Evolutionary conservation across 37 sponge, comb jelly and placozoan species (phyloP), one percentile per base, ranked within the genome.

Genomic region (Geodia barretti): DNA sequence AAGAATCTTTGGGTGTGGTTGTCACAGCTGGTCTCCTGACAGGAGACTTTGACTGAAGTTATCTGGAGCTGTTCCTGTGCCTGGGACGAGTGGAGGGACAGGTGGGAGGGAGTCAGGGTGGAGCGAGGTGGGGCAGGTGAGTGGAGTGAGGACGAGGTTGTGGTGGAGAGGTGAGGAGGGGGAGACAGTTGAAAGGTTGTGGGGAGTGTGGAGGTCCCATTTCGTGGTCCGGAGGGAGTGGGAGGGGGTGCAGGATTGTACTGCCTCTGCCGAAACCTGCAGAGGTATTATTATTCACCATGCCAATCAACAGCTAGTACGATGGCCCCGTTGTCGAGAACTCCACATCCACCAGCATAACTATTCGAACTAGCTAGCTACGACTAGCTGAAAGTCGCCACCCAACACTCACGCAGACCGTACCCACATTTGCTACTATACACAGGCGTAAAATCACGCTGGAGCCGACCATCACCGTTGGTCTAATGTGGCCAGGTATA

Each of bases 1-100:
- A 34, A 26, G 59, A 87, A 77, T 11, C 76, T 70, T 23, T 76
- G 58, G 0, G 83, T 87, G 59, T 81, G 82, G 34, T 87, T 87
- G 0, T 70, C 77, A 23, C 7, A 30, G 0, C 83, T 20, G 1
- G 65, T 32, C 30, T 87, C 72, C 30, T 67, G 39, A 29, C 63
- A 64, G 3, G 64, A 29, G 58, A 87, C 76, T 37, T 70, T 40
- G 40, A 75, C 76, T 23, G 68, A 54, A 9, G 63, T 4, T 38
- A 87, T 82, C 29, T 71, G 70, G 41, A 87, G 32, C 1, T 40
- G 2, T 14, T 38, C 23, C 1, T 40, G 2, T 14, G 19, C 23
- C 23, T 35, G 2, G 17, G 72, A 72, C 4, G 72, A 75, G 60
- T 54, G 58, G 60, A 75, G 47, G 59, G 24, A 43, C 20, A 59